These are phyloP conservation scores for Oscheius myriophilus DNA, from an alignment of 2,888 invertebrate species.

Conservation along the genomic window DNA sequence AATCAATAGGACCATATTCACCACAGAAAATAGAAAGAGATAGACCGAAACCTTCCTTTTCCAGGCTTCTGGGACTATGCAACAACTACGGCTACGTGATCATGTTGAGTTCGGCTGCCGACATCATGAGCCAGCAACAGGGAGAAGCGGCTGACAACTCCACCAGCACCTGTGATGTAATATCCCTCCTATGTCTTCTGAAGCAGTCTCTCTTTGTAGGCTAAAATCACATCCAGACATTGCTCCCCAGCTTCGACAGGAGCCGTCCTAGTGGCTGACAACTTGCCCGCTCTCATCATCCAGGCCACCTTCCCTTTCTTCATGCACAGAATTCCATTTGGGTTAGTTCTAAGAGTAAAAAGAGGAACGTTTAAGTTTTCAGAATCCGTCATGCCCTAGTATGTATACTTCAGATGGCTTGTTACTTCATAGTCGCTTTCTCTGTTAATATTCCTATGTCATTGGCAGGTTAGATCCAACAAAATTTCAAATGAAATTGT, in stretches of 20 bases:
- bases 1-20: too few relatives aligned
- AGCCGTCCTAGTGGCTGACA: slow-evolving; percentile 83
- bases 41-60: too few relatives aligned
- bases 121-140: slow-evolving; percentile 75
- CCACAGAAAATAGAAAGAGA: too few relatives aligned
- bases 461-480: slow-evolving; percentile 18
- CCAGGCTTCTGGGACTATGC: slow-evolving; percentile 82
- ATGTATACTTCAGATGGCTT: slow-evolving; percentile 52
- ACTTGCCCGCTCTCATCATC: slow-evolving; percentile 80
- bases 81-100: slow-evolving; percentile 89
- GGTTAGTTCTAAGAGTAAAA: slow-evolving; percentile 54
- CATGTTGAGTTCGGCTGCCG: slow-evolving; percentile 85
- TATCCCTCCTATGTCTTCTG: neutral
- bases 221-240: slow-evolving; percentile 25
- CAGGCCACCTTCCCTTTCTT: slow-evolving; percentile 81
- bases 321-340: slow-evolving; percentile 72
- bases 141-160: slow-evolving; percentile 26
- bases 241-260: slow-evolving; percentile 53
- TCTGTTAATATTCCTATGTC: slow-evolving; percentile 55
- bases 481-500: too few relatives aligned
- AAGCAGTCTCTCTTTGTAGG: slow-evolving; percentile 25
- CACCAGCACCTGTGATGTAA: slow-evolving; percentile 18
- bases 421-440: slow-evolving; percentile 66
- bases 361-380: neutral
- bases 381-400: slow-evolving; percentile 61